Evolutionary conservation across 2,888 invertebrate species (phyloP).

Genomic region (Girardia tigrina): DNA sequence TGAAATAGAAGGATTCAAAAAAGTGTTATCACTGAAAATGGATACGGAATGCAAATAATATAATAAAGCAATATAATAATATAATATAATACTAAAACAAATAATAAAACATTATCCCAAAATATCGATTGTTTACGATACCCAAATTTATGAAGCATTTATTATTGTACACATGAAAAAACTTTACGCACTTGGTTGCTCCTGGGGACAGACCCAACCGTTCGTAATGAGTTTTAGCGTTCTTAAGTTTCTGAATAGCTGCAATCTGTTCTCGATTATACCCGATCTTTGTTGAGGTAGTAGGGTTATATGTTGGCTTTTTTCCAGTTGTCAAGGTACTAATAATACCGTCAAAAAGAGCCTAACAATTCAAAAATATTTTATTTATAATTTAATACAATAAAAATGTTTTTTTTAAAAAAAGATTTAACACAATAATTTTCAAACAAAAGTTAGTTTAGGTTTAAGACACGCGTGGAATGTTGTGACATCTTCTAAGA

Average conservation of each 20-base stretch:
- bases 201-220: conserved; percentile 44
- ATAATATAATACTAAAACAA: too few relatives aligned
- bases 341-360: conserved; percentile 47
- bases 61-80: too few relatives aligned
- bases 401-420: not conserved
- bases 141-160: too few relatives aligned
- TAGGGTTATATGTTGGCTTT: conserved; percentile 41
- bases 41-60: too few relatives aligned
- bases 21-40: too few relatives aligned
- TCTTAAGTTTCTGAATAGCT: conserved; percentile 47
- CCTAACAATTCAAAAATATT: conserved; percentile 39
- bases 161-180: too few relatives aligned
- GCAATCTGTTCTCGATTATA: conserved; percentile 50
- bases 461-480: too few relatives aligned
- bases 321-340: conserved; percentile 47
- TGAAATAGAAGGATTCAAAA: too few relatives aligned
- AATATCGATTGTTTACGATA: too few relatives aligned
- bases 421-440: not conserved
- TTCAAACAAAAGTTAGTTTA: too few relatives aligned
- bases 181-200: conserved; percentile 44
- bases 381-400: not conserved
- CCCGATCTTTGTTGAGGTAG: conserved; percentile 42
- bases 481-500: too few relatives aligned
- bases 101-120: too few relatives aligned
- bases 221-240: conserved; percentile 47